Evolutionary conservation across 2,113 vertebrate genomes (phyloP).

Genomic region (Campylorhamphus procurvoides): DNA sequence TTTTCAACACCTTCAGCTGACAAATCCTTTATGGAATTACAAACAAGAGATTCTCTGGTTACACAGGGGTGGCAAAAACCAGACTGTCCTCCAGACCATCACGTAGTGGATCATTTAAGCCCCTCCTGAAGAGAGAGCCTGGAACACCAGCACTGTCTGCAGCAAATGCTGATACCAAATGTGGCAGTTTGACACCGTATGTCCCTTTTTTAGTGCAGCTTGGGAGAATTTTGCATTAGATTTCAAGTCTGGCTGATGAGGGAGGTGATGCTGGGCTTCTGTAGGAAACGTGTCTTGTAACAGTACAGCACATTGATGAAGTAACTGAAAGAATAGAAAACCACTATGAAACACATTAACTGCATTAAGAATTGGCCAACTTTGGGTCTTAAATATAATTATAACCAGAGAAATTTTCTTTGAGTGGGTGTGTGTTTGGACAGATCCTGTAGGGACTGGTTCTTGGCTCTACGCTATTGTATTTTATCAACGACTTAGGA

Average conservation of each 20-base stretch:
- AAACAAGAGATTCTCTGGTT: background rate
- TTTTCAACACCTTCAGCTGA: background rate
- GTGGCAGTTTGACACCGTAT: fast-evolving
- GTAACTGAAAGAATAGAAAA: background rate
- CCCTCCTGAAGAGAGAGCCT: fast-evolving
- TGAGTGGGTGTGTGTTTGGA: slow-evolving; percentile 48
- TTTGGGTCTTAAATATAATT: slow-evolving; percentile 10
- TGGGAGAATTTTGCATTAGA: background rate
- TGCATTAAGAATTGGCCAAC: slow-evolving; percentile 28
- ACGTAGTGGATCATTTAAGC: background rate
- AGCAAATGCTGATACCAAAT: background rate
- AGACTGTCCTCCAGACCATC: background rate
- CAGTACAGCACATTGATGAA: background rate
- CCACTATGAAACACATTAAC: slow-evolving; percentile 11
- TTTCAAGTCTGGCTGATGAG: background rate
- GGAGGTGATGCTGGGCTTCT: slow-evolving; percentile 1
- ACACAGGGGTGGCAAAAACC: background rate
- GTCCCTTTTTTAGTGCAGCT: background rate
- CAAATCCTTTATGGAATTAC: background rate
- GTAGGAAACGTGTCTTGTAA: slow-evolving; percentile 6
- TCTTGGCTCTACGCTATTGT: background rate
- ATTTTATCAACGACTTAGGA: slow-evolving; percentile 9
- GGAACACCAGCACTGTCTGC: background rate
- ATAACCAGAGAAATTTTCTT: slow-evolving; percentile 41
- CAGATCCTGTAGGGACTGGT: background rate